phyloP scores from a whole-genome alignment of 2,888 invertebrate genomes.

The Spatulosminthurus flaviceps region DNA sequence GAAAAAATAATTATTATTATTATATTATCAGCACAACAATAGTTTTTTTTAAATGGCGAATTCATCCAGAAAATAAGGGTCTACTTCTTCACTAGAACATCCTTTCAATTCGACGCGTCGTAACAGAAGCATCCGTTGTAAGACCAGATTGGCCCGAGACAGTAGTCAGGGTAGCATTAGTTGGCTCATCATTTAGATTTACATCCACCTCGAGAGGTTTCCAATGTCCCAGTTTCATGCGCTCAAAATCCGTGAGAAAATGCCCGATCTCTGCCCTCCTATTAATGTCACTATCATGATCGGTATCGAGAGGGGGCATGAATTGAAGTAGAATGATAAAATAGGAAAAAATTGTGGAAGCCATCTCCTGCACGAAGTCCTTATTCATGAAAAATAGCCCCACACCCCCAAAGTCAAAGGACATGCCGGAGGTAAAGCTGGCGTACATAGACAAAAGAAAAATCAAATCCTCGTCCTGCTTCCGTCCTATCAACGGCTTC shows the following conservation, averaged over 20 bases:
- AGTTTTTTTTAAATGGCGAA: no score
- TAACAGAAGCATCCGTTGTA: no score
- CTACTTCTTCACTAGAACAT: no score
- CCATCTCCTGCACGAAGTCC: slow-evolving; percentile 16
- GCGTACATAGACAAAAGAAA: slow-evolving; percentile 58
- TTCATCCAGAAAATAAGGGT: no score
- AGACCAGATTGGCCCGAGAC: no score
- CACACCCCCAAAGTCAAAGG: slow-evolving; percentile 42
- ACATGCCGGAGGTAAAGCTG: slow-evolving; percentile 50
- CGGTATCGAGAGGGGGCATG: slow-evolving; percentile 52
- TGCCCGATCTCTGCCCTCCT: slow-evolving; percentile 13
- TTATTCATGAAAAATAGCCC: slow-evolving; percentile 32
- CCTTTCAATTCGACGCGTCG: no score
- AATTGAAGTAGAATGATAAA: slow-evolving; percentile 61
- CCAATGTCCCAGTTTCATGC: slow-evolving; percentile 28
- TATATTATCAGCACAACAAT: no score
- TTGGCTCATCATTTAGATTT: no score
- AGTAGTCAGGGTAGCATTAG: no score
- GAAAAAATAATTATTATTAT: no score
- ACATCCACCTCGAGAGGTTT: not conserved
- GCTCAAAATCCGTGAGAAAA: slow-evolving; percentile 29
- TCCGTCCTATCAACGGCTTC: slow-evolving; percentile 55
- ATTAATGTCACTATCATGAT: slow-evolving; percentile 22
- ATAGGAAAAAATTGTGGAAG: slow-evolving; percentile 57
- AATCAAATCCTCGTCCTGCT: slow-evolving; percentile 54